These are phyloP conservation scores for Nycticryphes semicollaris DNA, from an alignment of 2,113 vertebrate genomes.

Conservation along the genomic window DNA sequence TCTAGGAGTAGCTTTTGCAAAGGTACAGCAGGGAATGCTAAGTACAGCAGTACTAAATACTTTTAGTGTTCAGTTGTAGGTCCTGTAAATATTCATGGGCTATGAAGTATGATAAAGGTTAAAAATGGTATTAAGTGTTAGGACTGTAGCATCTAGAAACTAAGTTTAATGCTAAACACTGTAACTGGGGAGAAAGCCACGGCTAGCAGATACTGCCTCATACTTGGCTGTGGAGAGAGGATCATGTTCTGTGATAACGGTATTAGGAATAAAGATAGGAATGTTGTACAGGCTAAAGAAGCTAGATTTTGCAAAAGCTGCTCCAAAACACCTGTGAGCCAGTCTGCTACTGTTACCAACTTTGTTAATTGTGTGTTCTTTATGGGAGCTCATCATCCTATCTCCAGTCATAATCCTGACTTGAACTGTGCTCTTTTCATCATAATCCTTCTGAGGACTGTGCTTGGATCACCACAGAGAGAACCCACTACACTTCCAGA, in stretches of 20 bases:
- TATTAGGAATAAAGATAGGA: not conserved
- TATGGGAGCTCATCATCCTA: not conserved
- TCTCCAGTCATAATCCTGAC: not conserved
- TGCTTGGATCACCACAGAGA: not conserved
- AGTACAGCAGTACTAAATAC: not conserved
- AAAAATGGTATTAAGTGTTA: not conserved
- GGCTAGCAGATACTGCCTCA: not conserved
- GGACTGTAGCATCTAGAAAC: not conserved
- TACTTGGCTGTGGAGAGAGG: not conserved
- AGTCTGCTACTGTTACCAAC: not conserved
- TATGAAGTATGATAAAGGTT: not conserved
- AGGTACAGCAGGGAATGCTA: not conserved
- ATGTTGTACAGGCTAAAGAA: not conserved
- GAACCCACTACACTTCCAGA: not conserved
- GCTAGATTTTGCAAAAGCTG: not conserved
- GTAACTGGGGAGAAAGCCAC: not conserved
- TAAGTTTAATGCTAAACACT: not conserved
- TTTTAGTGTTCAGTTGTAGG: not conserved
- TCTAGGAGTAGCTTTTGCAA: not conserved
- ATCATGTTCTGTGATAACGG: not conserved
- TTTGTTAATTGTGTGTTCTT: not conserved
- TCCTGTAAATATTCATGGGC: not conserved
- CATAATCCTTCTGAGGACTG: not conserved
- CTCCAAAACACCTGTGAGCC: not conserved
- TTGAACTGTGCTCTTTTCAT: not conserved